phyloP scores from a whole-genome alignment of 1,140 invertebrate species.

The Bombyx mandarina region DNA sequence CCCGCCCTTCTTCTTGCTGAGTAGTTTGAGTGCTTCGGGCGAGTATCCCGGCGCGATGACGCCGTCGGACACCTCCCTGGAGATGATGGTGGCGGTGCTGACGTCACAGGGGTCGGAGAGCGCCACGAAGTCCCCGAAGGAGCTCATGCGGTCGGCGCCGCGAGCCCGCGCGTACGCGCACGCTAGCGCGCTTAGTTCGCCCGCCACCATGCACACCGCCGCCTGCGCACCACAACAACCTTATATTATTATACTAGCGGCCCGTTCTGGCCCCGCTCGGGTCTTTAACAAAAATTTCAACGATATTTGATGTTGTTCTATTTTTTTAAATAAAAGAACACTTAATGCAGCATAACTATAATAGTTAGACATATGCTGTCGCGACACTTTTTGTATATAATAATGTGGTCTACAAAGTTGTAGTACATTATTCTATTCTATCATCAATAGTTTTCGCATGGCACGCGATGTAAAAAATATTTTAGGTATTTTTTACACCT shows the following conservation, averaged over 20 bases:
- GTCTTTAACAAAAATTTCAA: too few relatives aligned
- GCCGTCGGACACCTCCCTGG: constrained; percentile 93
- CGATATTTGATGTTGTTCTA: too few relatives aligned
- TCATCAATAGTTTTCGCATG: too few relatives aligned
- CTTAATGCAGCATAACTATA: too few relatives aligned
- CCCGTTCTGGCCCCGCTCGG: too few relatives aligned
- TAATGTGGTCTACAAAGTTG: too few relatives aligned
- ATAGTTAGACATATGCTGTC: too few relatives aligned
- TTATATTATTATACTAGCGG: background rate
- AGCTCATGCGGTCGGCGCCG: constrained; percentile 98
- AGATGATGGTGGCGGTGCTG: constrained; percentile 84
- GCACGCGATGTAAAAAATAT: too few relatives aligned
- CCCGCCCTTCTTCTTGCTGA: constrained; percentile 97
- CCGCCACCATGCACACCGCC: constrained; percentile 94
- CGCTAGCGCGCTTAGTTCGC: constrained; percentile 90
- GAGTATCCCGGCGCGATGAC: constrained; percentile 95
- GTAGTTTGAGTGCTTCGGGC: constrained; percentile 85
- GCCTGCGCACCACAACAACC: constrained; percentile 70
- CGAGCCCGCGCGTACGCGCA: constrained; percentile 95
- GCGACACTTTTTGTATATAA: too few relatives aligned
- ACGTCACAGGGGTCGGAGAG: constrained; percentile 93
- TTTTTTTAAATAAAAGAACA: too few relatives aligned
- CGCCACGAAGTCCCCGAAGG: constrained; percentile 98
- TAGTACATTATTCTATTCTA: too few relatives aligned
- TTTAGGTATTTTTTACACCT: too few relatives aligned